Base-by-base conservation (phyloP, 2,113 vertebrate genomes). In the Zosterops hypoxanthus region DNA sequence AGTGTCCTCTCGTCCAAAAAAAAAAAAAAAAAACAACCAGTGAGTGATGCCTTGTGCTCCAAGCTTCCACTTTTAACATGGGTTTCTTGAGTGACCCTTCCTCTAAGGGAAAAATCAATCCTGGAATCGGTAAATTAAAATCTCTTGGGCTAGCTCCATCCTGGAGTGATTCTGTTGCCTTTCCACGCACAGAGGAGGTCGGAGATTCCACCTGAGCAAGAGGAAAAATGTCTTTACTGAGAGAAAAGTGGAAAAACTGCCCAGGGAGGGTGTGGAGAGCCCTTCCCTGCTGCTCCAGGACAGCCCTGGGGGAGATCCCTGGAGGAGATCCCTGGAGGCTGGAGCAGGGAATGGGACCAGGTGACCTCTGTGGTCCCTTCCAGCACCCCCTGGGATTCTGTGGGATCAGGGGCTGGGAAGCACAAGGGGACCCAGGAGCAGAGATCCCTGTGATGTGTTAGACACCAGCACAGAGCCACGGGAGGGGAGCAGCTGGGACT, bases 351-450 rank as follows among this genome's bases (percentile, higher is more conserved):
- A 14, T 12, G 5, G 25, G 20, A 26, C 1, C 33, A 8, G 50
- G 11, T 0, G 19, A 8, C 4, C 46, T 14, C 53, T n/a, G 46
- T 3, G 23, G 33, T 2, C 33, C 26, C 20, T 53, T 25, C 53
- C 46, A n/a, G 2, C 17, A 6, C 4, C 39, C 33, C 0, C n/a
- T n/a, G 1, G 28, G 24, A 9, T 19, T 8, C 41, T 0, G 0
- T 10, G 70, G 70, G 46, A 23, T 22, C 29, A 3, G 47, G 11
- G 28, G 9, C 22, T 31, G 42, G 17, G 84, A 31, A 65, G 28
- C 14, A 77, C 24, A 14, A 16, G 50, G 39, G 39, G 42, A 26
- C 4, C 34, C 56, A 16, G 81, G 63, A 65, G 14, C 2, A 3
- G 46, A 57, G 79, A 77, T 15, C 19, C 39, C 73, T 4, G 2